Conservation (phyloP, 2,797 vertebrate species). For the Babyrousa celebensis region DNA sequence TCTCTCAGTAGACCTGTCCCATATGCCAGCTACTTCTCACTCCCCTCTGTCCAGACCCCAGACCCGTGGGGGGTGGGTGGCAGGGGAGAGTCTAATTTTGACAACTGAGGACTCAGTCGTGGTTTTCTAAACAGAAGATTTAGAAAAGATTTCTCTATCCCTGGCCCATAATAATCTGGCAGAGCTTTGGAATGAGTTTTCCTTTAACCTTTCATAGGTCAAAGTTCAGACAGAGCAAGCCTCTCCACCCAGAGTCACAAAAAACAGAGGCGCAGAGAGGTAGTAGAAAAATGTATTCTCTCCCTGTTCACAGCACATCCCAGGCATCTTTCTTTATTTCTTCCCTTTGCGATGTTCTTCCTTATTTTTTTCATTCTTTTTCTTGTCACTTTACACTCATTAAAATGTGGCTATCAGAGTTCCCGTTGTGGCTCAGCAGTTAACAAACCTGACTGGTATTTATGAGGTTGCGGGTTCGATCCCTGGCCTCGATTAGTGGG, state of each 20-base stretch:
- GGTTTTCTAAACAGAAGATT: neutral
- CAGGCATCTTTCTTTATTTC: neutral
- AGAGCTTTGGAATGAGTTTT: neutral
- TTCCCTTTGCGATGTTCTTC: neutral
- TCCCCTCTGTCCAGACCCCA: too few species aligned
- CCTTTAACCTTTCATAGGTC: neutral
- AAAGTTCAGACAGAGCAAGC: neutral
- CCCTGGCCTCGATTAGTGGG: too few species aligned
- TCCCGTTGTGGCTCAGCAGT: too few species aligned
- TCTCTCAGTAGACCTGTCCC: too few species aligned
- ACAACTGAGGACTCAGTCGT: neutral
- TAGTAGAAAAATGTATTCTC: neutral
- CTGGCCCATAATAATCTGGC: neutral
- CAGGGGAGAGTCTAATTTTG: neutral
- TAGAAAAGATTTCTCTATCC: neutral
- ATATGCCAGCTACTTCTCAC: too few species aligned
- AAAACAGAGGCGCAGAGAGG: neutral
- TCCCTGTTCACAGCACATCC: neutral
- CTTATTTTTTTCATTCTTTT: neutral
- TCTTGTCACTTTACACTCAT: neutral
- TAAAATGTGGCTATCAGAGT: neutral
- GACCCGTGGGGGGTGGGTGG: too few species aligned
- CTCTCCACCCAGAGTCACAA: neutral
- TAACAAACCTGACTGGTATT: too few species aligned
- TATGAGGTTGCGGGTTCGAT: too few species aligned